A percentile compares a stretch with the other conserved stretches of the same genome.
phyloP scores from a whole-genome alignment of 35 echinoderm and acorn worm species.

The Amphiura filiformis region DNA sequence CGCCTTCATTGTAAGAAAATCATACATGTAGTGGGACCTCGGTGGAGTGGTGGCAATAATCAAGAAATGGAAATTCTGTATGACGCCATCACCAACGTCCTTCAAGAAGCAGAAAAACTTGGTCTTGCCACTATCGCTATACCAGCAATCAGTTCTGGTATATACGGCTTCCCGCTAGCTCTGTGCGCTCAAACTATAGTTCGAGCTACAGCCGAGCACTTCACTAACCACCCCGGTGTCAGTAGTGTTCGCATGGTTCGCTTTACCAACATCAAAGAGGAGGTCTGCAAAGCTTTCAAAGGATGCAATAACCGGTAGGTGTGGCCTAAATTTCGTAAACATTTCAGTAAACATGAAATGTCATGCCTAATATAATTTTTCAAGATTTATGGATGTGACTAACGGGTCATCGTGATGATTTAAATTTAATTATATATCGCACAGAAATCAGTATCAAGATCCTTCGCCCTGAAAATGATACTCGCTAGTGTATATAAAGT shows the following conservation, averaged over 20 bases:
- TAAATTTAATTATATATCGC: too few species aligned
- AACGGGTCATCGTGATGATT: too few species aligned
- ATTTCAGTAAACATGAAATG: too few species aligned
- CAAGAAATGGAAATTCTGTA: background rate
- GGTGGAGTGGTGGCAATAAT: background rate
- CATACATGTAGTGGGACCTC: conserved; percentile 44
- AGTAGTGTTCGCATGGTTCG: background rate
- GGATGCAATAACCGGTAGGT: too few species aligned
- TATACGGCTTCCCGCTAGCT: conserved; percentile 35
- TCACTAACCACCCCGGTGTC: background rate
- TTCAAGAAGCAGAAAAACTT: conserved; percentile 4
- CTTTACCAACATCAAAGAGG: background rate
- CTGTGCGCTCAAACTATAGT: conserved; percentile 11
- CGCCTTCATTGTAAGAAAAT: conserved; percentile 32
- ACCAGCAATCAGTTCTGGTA: conserved; percentile 45
- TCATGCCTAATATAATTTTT: too few species aligned
- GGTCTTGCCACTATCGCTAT: conserved; percentile 16
- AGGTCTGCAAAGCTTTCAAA: background rate
- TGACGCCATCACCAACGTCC: background rate
- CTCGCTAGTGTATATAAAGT: too few species aligned
- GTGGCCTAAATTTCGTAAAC: too few species aligned
- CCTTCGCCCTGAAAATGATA: too few species aligned
- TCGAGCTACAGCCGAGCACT: background rate
- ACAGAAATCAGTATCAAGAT: too few species aligned
- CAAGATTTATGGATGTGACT: too few species aligned